These are phyloP conservation scores for Caenorhabditis inopinata DNA, from an alignment of 1,140 invertebrate genomes.

Conservation along the genomic window DNA sequence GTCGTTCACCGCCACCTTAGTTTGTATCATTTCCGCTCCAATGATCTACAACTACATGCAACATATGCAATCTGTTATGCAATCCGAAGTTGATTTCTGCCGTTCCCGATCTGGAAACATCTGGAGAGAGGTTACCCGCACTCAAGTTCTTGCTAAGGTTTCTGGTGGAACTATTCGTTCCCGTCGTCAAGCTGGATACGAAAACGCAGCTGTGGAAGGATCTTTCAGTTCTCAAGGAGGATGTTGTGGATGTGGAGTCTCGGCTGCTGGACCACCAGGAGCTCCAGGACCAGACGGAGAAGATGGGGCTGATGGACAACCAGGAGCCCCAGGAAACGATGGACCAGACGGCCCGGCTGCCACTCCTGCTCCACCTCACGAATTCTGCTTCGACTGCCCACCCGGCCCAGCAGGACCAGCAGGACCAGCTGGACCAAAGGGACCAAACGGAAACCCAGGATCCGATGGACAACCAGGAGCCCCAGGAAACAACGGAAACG, in stretches of 20 bases:
- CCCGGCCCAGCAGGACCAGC: slow-evolving; percentile 47
- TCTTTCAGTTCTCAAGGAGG: slow-evolving; percentile 43
- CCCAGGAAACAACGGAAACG: slow-evolving; percentile 38
- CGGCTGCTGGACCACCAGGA: slow-evolving; percentile 54
- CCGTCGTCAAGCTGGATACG: slow-evolving; percentile 55
- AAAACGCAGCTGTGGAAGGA: slow-evolving; percentile 36
- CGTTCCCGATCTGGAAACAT: slow-evolving; percentile 57
- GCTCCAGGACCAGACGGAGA: slow-evolving; percentile 52
- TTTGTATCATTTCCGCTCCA: slow-evolving; percentile 64
- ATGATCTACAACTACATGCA: slow-evolving; percentile 66
- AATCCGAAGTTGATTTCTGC: slow-evolving; percentile 62
- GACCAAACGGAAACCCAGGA: slow-evolving; percentile 38
- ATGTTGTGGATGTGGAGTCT: slow-evolving; percentile 54
- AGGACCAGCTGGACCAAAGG: slow-evolving; percentile 43
- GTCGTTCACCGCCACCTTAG: slow-evolving; percentile 60
- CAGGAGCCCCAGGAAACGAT: slow-evolving; percentile 47
- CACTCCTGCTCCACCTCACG: slow-evolving; percentile 34
- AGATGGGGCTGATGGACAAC: slow-evolving; percentile 46
- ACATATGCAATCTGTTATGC: slow-evolving; percentile 61
- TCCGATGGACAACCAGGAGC: slow-evolving; percentile 42
- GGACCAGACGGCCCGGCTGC: slow-evolving; percentile 47
- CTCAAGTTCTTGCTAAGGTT: slow-evolving; percentile 48
- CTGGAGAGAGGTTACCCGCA: slow-evolving; percentile 59
- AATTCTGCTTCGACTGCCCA: slow-evolving; percentile 56
- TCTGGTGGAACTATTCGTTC: slow-evolving; percentile 34